Percentiles rank a stretch among this genome's conserved stretches.
Conservation (phyloP, 2,797 vertebrate genomes). For the Helarctos malayanus region DNA sequence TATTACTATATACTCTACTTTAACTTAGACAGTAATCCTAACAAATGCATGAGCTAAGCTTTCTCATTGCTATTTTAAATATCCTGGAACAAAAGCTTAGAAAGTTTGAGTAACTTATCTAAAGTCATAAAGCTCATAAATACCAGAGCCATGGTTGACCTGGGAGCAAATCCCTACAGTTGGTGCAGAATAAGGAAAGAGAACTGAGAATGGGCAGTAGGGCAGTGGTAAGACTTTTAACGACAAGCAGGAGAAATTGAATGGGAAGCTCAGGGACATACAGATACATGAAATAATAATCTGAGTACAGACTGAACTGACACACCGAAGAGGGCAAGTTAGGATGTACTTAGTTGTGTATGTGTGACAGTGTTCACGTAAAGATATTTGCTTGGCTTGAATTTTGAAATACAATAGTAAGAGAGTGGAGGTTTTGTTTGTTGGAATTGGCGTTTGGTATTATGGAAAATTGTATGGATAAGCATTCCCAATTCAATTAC, state of each 20-base stretch:
- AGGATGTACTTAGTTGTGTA: neutral
- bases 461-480: neutral
- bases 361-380: neutral
- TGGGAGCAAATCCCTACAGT: neutral
- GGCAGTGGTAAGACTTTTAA: neutral
- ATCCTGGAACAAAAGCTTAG: neutral
- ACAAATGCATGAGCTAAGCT: neutral
- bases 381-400: neutral
- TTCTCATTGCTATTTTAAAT: neutral
- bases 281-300: neutral
- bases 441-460: neutral
- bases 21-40: neutral
- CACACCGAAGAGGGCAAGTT: neutral
- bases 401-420: neutral
- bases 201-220: neutral
- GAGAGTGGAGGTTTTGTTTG: neutral
- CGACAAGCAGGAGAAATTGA: neutral
- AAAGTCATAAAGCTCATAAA: neutral
- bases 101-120: neutral
- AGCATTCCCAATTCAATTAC: neutral
- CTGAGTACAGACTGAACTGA: neutral
- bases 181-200: neutral
- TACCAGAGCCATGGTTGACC: neutral
- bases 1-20: neutral
- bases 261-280: neutral